Conservation (phyloP, 2,113 vertebrate species). For the Piliocolobus tephrosceles region DNA sequence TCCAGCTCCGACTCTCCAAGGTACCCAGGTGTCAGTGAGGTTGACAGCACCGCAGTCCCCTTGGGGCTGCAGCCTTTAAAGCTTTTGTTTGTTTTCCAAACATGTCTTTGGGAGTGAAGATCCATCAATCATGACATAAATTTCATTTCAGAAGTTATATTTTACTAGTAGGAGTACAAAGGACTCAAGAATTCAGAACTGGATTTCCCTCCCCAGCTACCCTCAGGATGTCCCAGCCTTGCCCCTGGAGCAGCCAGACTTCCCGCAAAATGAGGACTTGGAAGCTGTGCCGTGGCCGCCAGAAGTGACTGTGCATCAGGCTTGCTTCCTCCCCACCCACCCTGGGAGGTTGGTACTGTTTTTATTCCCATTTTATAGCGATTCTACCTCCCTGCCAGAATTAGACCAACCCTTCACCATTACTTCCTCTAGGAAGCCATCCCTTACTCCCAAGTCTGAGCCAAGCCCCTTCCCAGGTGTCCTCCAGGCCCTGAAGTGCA, state of each 20-base stretch:
- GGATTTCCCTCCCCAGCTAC: fast-evolving
- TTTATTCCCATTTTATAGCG: not conserved
- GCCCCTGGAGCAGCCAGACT: not conserved
- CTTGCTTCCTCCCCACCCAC: fast-evolving
- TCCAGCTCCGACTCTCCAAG: not conserved
- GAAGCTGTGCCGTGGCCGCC: fast-evolving
- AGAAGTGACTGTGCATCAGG: fast-evolving
- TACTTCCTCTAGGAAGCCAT: not conserved
- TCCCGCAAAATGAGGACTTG: not conserved
- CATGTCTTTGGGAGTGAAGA: not conserved
- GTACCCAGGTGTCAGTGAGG: not conserved
- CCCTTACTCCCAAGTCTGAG: not conserved
- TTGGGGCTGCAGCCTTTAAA: not conserved
- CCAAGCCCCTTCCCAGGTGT: too few species aligned
- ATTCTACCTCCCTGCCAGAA: not conserved
- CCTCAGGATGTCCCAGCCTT: not conserved
- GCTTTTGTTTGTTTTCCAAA: not conserved
- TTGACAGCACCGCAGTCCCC: not conserved
- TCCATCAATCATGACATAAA: not conserved
- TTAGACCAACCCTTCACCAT: not conserved
- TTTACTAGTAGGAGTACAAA: not conserved
- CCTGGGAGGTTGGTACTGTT: fast-evolving
- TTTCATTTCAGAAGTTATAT: not conserved
- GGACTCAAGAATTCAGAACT: not conserved
- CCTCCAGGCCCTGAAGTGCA: not conserved